Percentiles rank a stretch among this genome's conserved stretches.
These are phyloP conservation scores for Lycopodina hypogea DNA, from an alignment of 37 sponge, comb jelly and placozoan species.

Conservation along the genomic window DNA sequence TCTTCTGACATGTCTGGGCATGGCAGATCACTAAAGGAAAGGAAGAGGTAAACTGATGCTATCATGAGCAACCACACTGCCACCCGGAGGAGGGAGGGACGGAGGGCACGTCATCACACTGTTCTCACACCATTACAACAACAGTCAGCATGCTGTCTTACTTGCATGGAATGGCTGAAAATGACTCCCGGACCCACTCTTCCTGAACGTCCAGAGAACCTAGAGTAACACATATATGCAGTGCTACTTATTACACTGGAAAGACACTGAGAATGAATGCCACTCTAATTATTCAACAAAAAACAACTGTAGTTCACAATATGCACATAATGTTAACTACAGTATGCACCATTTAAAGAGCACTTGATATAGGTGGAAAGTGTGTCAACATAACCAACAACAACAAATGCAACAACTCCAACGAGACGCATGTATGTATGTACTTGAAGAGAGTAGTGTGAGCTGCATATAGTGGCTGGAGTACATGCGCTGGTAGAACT, in stretches of 20 bases:
- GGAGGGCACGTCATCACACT: too few species aligned
- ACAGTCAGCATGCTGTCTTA: constrained; percentile 1
- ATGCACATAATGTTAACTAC: too few species aligned
- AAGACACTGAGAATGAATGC: not conserved
- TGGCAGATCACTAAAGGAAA: constrained; percentile 28
- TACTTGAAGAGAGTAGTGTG: constrained; percentile 55
- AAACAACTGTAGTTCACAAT: too few species aligned
- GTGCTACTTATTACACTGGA: not conserved
- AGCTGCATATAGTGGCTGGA: constrained; percentile 69
- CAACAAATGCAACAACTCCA: too few species aligned
- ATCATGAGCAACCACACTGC: too few species aligned
- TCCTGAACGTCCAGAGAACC: constrained; percentile 63
- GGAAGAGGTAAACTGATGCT: not conserved
- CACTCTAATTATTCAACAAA: too few species aligned
- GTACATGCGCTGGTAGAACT: constrained; percentile 53
- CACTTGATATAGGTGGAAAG: too few species aligned
- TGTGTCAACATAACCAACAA: too few species aligned
- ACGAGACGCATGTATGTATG: not conserved
- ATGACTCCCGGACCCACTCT: constrained; percentile 47
- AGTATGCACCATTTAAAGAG: too few species aligned
- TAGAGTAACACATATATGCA: not conserved
- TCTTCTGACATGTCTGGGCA: constrained; percentile 2
- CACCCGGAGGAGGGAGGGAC: too few species aligned
- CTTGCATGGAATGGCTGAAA: constrained; percentile 53
- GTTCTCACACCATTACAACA: not conserved